Evolutionary conservation across 2,797 vertebrate species (phyloP).

Genomic region (Melanotaenia parkinsoni): DNA sequence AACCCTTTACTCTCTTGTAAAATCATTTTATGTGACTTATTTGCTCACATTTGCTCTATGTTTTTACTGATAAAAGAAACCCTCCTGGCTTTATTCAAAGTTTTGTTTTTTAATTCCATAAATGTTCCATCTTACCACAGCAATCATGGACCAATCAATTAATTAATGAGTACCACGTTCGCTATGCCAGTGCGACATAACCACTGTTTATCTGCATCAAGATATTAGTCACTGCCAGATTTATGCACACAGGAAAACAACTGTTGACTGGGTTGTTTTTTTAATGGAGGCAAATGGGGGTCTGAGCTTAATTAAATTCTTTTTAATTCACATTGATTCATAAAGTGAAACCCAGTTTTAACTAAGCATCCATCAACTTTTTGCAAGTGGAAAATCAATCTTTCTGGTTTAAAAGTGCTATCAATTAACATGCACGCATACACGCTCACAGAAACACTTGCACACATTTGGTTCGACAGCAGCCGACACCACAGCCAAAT

Average conservation of each 20-base stretch:
- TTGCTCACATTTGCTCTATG: neutral
- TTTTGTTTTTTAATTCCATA: neutral
- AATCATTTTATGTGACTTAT: no score
- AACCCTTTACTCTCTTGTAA: no score
- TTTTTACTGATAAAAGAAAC: neutral
- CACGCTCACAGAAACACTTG: slow-evolving; percentile 19
- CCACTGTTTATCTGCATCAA: neutral
- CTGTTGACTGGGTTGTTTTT: slow-evolving; percentile 10
- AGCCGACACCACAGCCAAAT: slow-evolving; percentile 36
- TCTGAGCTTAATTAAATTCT: slow-evolving; percentile 27
- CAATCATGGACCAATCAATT: neutral
- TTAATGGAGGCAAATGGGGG: slow-evolving; percentile 17
- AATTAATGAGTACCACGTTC: neutral
- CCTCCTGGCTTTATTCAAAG: neutral
- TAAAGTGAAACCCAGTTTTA: slow-evolving; percentile 24
- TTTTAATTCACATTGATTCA: slow-evolving; percentile 18
- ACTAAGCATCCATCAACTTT: slow-evolving; percentile 20
- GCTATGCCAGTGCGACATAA: neutral
- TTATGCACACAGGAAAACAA: neutral
- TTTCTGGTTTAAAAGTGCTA: slow-evolving; percentile 55
- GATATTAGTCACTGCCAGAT: slow-evolving; percentile 11
- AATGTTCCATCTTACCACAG: neutral
- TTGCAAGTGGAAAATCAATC: slow-evolving; percentile 16
- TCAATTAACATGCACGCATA: slow-evolving; percentile 37
- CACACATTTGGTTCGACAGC: slow-evolving; percentile 48